Evolutionary conservation across 2,113 vertebrate species (phyloP).

Genomic region (Vulpes lagopus): DNA sequence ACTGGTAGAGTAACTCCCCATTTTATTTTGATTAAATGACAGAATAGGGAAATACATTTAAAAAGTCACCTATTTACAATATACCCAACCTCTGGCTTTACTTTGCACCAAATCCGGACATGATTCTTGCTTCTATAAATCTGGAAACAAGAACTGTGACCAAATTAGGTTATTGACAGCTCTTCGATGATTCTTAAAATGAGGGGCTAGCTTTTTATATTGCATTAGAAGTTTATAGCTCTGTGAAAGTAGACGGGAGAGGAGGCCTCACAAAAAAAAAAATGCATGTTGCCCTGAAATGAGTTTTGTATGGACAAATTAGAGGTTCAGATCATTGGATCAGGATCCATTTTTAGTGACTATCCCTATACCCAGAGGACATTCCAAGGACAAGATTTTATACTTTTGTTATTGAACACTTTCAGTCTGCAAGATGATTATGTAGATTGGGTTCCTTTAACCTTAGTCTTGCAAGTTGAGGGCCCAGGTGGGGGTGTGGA

Average conservation of each 20-base stretch:
- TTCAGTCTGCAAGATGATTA: background rate
- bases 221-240: background rate
- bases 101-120: background rate
- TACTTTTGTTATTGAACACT: slow-evolving; percentile 34
- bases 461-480: background rate
- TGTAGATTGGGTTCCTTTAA: background rate
- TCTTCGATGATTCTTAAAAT: slow-evolving; percentile 45
- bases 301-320: background rate
- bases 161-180: background rate
- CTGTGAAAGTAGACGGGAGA: background rate
- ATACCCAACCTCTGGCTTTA: background rate
- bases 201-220: background rate
- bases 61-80: slow-evolving; percentile 37
- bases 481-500: background rate
- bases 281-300: background rate
- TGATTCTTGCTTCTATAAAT: slow-evolving; percentile 40
- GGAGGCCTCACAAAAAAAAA: background rate
- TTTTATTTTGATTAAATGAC: slow-evolving; percentile 23
- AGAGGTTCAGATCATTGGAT: background rate
- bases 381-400: background rate
- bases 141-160: background rate
- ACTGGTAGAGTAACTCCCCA: background rate
- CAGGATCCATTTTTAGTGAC: background rate
- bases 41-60: slow-evolving; percentile 22
- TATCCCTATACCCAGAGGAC: background rate